Conservation (phyloP, 2,113 vertebrate species). For the Mandrillus leucophaeus region DNA sequence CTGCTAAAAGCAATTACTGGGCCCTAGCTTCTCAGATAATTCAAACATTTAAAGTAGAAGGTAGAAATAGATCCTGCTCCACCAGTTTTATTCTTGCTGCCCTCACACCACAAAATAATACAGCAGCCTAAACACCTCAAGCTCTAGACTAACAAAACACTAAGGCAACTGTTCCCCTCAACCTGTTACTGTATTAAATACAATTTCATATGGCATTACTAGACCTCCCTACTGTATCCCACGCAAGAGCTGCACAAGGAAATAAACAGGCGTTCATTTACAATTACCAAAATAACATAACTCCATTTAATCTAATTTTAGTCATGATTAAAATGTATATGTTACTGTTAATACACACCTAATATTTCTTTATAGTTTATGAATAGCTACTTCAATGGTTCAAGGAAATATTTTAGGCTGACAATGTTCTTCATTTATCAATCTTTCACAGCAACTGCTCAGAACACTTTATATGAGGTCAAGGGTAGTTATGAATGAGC, state of each 20-base stretch:
- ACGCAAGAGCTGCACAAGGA: neutral
- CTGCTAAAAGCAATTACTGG: neutral
- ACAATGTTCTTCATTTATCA: conserved; percentile 1
- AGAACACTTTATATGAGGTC: neutral
- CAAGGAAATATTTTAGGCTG: neutral
- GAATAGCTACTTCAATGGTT: neutral
- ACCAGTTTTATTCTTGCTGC: neutral
- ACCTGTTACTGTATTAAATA: neutral
- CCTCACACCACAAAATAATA: neutral
- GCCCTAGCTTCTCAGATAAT: neutral
- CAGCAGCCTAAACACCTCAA: neutral
- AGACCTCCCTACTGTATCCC: neutral
- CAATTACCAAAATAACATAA: neutral
- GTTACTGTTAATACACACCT: neutral
- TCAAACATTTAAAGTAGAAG: neutral
- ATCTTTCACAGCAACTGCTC: neutral
- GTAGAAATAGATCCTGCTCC: neutral
- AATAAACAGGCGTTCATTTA: neutral
- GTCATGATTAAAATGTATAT: neutral
- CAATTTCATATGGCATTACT: neutral
- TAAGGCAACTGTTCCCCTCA: neutral
- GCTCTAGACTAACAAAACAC: neutral
- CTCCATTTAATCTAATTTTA: neutral
- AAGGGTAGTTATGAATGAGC: neutral
- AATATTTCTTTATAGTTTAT: neutral